phyloP scores from a whole-genome alignment of 2,113 vertebrate genomes.

The Caranx melampygus region DNA sequence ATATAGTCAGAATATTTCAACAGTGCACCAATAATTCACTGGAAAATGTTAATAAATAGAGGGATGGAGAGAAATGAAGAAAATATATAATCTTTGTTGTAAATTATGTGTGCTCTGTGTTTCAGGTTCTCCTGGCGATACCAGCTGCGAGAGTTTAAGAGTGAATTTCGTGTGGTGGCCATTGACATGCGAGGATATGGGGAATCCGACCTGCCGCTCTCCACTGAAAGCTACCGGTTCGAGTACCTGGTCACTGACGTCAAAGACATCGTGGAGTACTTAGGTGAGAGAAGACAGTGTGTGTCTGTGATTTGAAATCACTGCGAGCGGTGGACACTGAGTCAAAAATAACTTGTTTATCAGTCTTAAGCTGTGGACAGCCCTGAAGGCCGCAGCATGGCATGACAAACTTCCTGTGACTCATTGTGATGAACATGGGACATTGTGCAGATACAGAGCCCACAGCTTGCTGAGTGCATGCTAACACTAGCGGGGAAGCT shows the following conservation, averaged over 20 bases:
- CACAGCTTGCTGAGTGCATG: conserved; percentile 35
- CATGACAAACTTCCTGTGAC: conserved; percentile 67
- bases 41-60: too few relatives aligned
- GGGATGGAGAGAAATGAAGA: not conserved
- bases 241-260: conserved; percentile 94
- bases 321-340: not conserved
- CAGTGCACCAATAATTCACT: too few relatives aligned
- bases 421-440: conserved; percentile 54
- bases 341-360: conserved; percentile 65
- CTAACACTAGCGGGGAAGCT: conserved; percentile 41
- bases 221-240: conserved; percentile 89
- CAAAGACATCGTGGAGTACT: conserved; percentile 96
- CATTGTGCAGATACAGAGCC: conserved; percentile 30
- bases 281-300: conserved; percentile 85
- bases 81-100: not conserved
- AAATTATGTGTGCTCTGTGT: not conserved
- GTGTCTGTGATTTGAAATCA: not conserved
- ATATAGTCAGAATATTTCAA: too few relatives aligned
- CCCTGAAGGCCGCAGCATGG: conserved; percentile 40
- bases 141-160: conserved; percentile 97
- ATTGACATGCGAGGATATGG: conserved; percentile 97
- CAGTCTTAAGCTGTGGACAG: conserved; percentile 27
- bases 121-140: conserved; percentile 97
- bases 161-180: conserved; percentile 96
- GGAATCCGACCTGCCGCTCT: conserved; percentile 92